Conservation (phyloP, 2,888 invertebrate species). For the Tolmerus cingulatus region DNA sequence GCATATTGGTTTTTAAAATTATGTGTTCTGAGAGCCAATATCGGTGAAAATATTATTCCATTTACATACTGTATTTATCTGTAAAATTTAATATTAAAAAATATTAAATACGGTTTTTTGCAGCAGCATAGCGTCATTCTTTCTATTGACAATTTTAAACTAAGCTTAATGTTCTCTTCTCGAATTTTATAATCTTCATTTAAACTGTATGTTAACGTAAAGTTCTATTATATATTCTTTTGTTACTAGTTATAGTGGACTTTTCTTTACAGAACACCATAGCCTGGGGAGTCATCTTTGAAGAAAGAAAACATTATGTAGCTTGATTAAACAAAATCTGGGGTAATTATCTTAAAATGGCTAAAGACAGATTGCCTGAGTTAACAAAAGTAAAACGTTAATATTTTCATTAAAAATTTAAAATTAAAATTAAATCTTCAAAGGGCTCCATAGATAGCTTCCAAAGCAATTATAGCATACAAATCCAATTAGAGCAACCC, state of each 20-base stretch:
- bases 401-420: background rate
- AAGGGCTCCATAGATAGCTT: background rate
- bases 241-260: background rate
- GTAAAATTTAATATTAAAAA: background rate
- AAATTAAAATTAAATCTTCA: background rate
- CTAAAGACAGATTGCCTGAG: conserved; percentile 60
- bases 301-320: background rate
- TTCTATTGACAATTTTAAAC: no score
- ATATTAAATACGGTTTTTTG: no score
- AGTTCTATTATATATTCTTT: no score
- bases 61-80: background rate
- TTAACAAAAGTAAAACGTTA: conserved; percentile 58
- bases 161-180: background rate
- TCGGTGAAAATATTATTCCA: background rate
- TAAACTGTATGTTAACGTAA: background rate
- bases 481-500: background rate
- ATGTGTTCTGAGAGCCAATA: background rate
- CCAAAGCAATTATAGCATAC: background rate
- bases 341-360: conserved; percentile 52
- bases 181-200: background rate
- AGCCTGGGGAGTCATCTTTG: background rate
- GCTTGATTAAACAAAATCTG: background rate
- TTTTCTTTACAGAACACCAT: background rate
- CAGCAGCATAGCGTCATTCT: no score
- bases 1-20: background rate